Conservation (phyloP, 2,888 invertebrate species). For the Nomada lathburiana region DNA sequence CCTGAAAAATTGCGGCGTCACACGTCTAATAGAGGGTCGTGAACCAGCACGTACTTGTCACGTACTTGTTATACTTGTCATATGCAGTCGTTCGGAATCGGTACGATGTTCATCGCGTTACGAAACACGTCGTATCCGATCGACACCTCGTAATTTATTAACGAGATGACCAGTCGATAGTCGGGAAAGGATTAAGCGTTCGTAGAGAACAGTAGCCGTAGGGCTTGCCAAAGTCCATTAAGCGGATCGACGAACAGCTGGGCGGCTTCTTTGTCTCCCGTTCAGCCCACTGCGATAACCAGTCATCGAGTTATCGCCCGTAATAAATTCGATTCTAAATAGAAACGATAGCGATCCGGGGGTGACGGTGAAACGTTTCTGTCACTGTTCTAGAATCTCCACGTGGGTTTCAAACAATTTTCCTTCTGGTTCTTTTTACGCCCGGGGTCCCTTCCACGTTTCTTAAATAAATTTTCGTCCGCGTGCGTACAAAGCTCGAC, state of each 20-base stretch:
- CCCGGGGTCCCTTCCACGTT: too few relatives aligned
- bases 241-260: constrained; percentile 59
- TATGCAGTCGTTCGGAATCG: constrained; percentile 11
- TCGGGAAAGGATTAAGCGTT: constrained; percentile 50
- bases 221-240: constrained; percentile 66
- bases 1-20: not conserved
- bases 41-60: not conserved
- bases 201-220: constrained; percentile 52
- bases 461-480: too few relatives aligned
- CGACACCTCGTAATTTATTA: constrained; percentile 65
- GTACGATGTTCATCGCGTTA: constrained; percentile 25
- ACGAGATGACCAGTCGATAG: constrained; percentile 63
- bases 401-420: too few relatives aligned
- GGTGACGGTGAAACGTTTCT: not conserved
- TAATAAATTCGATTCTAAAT: constrained; percentile 50
- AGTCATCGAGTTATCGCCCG: constrained; percentile 60
- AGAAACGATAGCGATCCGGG: constrained; percentile 32
- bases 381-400: not conserved
- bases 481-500: too few relatives aligned
- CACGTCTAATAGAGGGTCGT: not conserved
- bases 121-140: constrained; percentile 41
- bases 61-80: not conserved
- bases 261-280: constrained; percentile 61
- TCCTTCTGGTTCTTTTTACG: too few relatives aligned
- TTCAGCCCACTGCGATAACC: constrained; percentile 43